Base-by-base conservation (phyloP, 2,113 vertebrate genomes). In the Ageneiosus marmoratus region DNA sequence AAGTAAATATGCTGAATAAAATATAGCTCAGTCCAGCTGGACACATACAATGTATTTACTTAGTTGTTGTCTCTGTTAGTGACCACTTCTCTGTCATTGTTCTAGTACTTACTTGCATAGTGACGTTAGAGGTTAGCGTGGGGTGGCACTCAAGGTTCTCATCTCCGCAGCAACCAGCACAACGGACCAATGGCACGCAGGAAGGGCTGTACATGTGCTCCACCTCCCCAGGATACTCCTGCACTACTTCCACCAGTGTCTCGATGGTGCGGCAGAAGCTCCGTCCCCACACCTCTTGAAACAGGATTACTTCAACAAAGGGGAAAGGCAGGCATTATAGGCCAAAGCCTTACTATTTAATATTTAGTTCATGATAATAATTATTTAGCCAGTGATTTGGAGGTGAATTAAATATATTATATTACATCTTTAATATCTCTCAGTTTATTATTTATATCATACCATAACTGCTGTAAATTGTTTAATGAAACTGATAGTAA, bases 231-330 rank as follows among this genome's bases (percentile, higher is more conserved):
- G 97, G 97, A 85, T 97, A 97, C 88, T 98, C 96, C 0, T 94
- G 88, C 48, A 94, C 89, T 51, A 99, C 91, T 29, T 96, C 95
- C 87, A 99, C 97, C 86, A 98, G 91, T 90, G 94, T 96, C 92
- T 98, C 97, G 69, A 96, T 94, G 0, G 96, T 94, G 79, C 95
- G 94, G 87, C 97, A 99, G 93, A 96, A 97, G 86, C 97, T 99
- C 65, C 95, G 96, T 46, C 95, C 93, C 97, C 96, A 98, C 79
- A 99, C 97, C 75, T 97, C 95, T 87, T 94, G 93, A 91, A 99
- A 99, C 83, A 93, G 94, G 87, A 98, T 83, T 80, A 97, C 97
- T 98, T 84, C 5, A 24, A 80, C 87, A 37, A 80, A 44, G 77
- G 41, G n/a, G 22, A 20, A 77, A 73, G 9, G 27, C 41, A 32